Evolutionary conservation across 2,113 vertebrate species (phyloP), one percentile per base, ranked within the genome.

Genomic region (Tetrao urogallus): DNA sequence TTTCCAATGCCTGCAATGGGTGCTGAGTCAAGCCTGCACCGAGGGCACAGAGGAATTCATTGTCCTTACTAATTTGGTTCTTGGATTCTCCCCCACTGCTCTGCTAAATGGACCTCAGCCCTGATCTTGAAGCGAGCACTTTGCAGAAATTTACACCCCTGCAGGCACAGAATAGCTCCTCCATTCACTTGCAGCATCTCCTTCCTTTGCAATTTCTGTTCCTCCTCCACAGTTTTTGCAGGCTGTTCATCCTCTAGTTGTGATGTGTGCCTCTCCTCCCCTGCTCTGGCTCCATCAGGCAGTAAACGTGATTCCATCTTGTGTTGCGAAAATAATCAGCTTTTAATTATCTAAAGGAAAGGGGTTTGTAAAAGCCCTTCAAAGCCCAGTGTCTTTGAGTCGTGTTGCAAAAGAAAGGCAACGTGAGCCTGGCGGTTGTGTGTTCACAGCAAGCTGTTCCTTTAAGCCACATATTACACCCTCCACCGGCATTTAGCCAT

Each of bases 81-180:
- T 76, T 30, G 24, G 61, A 75, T 94, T 91, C 88, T 91, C 76
- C 73, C 76, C 83, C 10, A 15, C 86, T 94, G 86, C 79, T 97
- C 91, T 90, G 90, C 69, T 94, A 94, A 96, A 93, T 73, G 74
- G 86, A 93, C 71, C 92, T 94, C 90, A 61, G 61, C 81, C 48
- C 77, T 93, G 63, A 70, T 90, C 89, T 75, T 58, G 70, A 94
- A 86, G 61, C 61, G 63, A 90, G 43, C 75, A 18, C 45, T 93
- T 89, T 76, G 56, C 77, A 42, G 34, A 80, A 87, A 95, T 92
- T 88, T 91, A 73, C 38, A 69, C 43, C 63, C 38, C 67, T 61
- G 60, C 56, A 76, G 86, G 60, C 80, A 19, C 6, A 8, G 4
- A 79, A 61, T 54, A 45, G 43, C 61, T 48, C 48, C 86, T 88